Evolutionary conservation across 2,888 invertebrate genomes (phyloP), one percentile per base, ranked within the genome.

Genomic region (Luperina testacea): DNA sequence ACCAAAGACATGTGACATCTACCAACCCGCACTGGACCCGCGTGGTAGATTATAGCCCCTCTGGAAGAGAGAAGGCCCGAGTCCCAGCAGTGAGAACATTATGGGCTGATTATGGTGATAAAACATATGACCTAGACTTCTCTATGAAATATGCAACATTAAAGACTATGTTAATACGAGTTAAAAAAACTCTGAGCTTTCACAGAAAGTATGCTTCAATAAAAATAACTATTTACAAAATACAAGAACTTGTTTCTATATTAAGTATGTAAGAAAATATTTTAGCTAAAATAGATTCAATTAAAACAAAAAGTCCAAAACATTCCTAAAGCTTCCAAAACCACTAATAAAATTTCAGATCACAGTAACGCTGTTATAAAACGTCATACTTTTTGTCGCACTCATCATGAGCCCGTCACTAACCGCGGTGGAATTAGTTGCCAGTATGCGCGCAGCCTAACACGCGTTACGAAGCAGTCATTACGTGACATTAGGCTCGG

Each of bases 401-500:
- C 70, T 82, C 78, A 83, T 87, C 87, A 87, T 82, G 86, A 87
- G 86, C 70, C 85, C 82, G 84, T 87, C 82, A 83, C 84, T 87
- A 88, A 88, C 87, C 80, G 83, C 81, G 79, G 77, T 59, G 69
- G 74, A 88, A 89, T 90, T 89, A 90, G 87, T 84, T 82, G 84
- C 61, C 53, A 78, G 87, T 84, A 59, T 89, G 87, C 80, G 84
- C 76, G 84, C 87, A 84, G 84, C 89, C 89, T 89, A 89, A 89
- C 77, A 84, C 80, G 87, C 90, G 84, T 89, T 85, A 88, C 86
- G 82, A 87, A 80, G 74, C 48, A 87, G 85, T 90, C 89, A 91
- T 92, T 90, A 91, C 75, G 81, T 84, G 87, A 89, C 90, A 91
- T 92, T 90, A 90, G 85, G 85, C 78, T 72, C 82, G 87, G 81